These are phyloP conservation scores for Myrmecophaga tridactyla DNA, from an alignment of 2,113 vertebrate species.

Conservation along the genomic window DNA sequence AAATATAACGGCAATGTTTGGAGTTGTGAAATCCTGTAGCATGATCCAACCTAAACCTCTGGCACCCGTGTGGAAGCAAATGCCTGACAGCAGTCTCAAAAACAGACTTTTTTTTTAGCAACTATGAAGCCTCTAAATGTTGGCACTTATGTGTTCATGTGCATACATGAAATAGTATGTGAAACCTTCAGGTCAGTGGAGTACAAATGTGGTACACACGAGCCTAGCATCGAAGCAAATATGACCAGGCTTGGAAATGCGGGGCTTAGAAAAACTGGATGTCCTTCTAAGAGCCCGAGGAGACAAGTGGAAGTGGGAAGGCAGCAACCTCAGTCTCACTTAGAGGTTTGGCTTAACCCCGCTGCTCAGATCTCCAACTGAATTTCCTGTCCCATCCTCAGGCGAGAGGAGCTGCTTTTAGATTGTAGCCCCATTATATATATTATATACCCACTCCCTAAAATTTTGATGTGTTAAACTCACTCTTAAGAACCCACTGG, in stretches of 20 bases:
- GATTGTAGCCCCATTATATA: too few relatives aligned
- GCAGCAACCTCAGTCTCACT: not conserved
- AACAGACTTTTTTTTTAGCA: too few relatives aligned
- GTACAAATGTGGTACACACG: not conserved
- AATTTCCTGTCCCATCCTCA: too few relatives aligned
- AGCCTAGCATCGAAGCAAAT: not conserved
- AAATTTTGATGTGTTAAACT: too few relatives aligned
- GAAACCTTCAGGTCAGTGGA: not conserved
- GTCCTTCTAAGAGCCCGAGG: not conserved
- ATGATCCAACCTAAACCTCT: not conserved
- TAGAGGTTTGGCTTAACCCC: not conserved
- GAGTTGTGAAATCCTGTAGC: not conserved
- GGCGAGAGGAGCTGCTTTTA: too few relatives aligned
- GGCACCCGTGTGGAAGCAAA: not conserved
- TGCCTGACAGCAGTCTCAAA: not conserved
- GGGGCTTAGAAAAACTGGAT: not conserved
- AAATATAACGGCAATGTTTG: not conserved
- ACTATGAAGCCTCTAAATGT: too few relatives aligned
- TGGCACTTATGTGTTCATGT: conserved; percentile 48
- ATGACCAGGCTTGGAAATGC: conserved; percentile 2
- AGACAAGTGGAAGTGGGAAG: not conserved
- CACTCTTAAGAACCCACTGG: too few relatives aligned
- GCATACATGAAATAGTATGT: conserved; percentile 32
- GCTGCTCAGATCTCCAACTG: not conserved
- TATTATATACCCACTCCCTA: too few relatives aligned